A percentile compares a stretch with the other conserved stretches of the same genome.
phyloP scores from a whole-genome alignment of 1,140 invertebrate species.

The Rhagoletis pomonella region DNA sequence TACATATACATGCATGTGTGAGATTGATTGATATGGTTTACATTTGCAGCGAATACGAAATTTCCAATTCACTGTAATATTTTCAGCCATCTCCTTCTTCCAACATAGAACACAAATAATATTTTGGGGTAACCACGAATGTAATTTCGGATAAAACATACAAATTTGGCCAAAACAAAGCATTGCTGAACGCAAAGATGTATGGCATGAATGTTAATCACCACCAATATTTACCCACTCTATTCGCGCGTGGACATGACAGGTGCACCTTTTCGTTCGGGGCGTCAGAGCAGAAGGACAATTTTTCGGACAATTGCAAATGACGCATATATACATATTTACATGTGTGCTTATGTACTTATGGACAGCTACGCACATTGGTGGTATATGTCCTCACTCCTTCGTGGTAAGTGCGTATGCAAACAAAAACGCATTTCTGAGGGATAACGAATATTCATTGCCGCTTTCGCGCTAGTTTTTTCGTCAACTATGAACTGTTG shows the following conservation, averaged over 20 bases:
- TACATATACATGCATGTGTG: neutral
- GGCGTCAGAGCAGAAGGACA: constrained; percentile 22
- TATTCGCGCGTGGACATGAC: neutral
- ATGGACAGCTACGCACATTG: neutral
- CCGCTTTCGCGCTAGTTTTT: neutral
- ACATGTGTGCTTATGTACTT: neutral
- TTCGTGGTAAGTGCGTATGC: constrained; percentile 5
- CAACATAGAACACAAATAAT: neutral
- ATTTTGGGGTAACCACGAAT: neutral
- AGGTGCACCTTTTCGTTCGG: neutral
- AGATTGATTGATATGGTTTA: neutral
- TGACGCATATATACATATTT: constrained; percentile 28
- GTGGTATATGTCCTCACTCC: neutral
- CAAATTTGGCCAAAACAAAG: neutral
- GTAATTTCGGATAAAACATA: constrained; percentile 34
- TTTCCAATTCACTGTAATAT: constrained; percentile 45
- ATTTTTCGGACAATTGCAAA: constrained; percentile 48
- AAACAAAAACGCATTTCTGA: neutral
- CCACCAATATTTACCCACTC: neutral
- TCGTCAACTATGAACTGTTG: neutral
- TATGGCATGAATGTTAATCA: constrained; percentile 23
- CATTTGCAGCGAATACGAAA: constrained; percentile 15
- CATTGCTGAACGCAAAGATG: neutral
- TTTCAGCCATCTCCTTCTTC: neutral
- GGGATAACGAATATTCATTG: neutral